Evolutionary conservation across 2,888 invertebrate species (phyloP).

Genomic region (Apocheima hispidaria): DNA sequence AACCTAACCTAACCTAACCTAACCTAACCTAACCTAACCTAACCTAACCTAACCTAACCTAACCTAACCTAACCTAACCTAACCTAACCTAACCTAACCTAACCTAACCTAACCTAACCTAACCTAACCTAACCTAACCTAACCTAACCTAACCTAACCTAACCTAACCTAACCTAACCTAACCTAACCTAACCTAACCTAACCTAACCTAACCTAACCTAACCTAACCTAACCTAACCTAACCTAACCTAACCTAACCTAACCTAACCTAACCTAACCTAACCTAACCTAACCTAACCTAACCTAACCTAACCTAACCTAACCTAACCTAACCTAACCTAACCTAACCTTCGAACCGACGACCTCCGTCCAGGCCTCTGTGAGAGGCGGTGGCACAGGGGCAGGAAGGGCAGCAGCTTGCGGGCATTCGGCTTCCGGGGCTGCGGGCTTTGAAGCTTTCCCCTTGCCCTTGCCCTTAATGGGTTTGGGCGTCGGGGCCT

Average conservation of each 20-base stretch:
- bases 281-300: conserved; percentile 44
- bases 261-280: conserved; percentile 46
- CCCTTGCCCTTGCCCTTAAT: too few species aligned
- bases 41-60: conserved; percentile 34
- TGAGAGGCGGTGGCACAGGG: too few species aligned
- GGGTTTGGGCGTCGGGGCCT: too few species aligned
- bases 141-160: conserved; percentile 35
- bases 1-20: conserved; percentile 35
- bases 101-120: conserved; percentile 38
- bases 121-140: conserved; percentile 30
- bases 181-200: conserved; percentile 42
- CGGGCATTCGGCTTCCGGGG: too few species aligned
- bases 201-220: conserved; percentile 47
- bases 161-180: conserved; percentile 27
- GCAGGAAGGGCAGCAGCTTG: too few species aligned
- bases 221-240: conserved; percentile 49
- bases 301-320: conserved; percentile 25
- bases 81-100: conserved; percentile 39
- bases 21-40: conserved; percentile 35
- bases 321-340: conserved; percentile 2
- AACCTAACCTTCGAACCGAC: background rate
- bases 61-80: conserved; percentile 37
- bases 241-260: conserved; percentile 47
- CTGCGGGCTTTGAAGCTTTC: too few species aligned
- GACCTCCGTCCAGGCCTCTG: too few species aligned